phyloP scores from a whole-genome alignment of 2,113 vertebrate species.

The Fregetta grallaria region DNA sequence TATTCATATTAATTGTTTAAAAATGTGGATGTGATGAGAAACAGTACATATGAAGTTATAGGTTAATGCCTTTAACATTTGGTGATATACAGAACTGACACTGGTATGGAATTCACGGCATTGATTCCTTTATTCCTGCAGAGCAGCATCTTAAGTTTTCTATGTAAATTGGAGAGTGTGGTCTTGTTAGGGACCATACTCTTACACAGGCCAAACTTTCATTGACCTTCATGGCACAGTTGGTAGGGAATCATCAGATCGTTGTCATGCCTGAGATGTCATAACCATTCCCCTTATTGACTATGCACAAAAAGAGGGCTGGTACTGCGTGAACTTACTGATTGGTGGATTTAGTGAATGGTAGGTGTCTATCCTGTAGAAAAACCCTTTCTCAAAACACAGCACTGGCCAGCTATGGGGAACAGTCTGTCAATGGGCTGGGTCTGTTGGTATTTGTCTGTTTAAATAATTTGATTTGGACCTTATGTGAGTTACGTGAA shows the following conservation, averaged over 20 bases:
- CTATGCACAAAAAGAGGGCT: neutral
- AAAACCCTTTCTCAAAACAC: neutral
- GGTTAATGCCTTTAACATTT: neutral
- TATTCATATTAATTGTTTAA: neutral
- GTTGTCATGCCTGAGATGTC: neutral
- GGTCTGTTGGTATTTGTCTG: neutral
- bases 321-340: neutral
- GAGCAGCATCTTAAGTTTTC: neutral
- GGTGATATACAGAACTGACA: neutral
- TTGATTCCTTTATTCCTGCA: neutral
- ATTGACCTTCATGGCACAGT: accelerated
- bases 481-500: accelerated
- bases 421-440: neutral
- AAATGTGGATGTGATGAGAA: neutral
- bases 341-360: neutral
- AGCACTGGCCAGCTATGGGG: neutral
- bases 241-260: neutral
- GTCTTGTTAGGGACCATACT: neutral
- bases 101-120: neutral
- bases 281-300: neutral
- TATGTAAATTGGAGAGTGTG: accelerated
- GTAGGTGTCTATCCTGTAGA: neutral
- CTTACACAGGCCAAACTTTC: neutral
- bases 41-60: neutral
- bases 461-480: neutral